phyloP scores from a whole-genome alignment of 1,140 invertebrate genomes.

The Solenopsis invicta region DNA sequence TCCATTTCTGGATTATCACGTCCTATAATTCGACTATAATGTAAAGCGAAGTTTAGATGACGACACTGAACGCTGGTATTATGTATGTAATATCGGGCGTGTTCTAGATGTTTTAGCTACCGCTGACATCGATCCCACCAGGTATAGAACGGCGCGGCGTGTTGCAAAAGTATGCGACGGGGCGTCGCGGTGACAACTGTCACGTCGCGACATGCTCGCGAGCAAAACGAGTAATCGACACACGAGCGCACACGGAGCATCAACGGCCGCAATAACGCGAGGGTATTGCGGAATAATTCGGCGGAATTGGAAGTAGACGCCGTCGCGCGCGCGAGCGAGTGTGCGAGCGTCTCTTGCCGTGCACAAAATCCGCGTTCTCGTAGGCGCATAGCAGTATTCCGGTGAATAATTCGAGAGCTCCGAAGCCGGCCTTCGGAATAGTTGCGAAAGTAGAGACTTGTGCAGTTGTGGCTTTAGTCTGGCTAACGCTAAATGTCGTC shows the following conservation, averaged over 20 bases:
- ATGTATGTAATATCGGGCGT: conserved; percentile 13
- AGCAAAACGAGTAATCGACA: not conserved
- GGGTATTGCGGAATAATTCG: not conserved
- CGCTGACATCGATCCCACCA: conserved; percentile 33
- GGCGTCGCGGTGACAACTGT: not conserved
- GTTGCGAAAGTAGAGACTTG: conserved; percentile 27
- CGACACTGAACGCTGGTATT: not conserved
- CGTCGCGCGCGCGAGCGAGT: not conserved
- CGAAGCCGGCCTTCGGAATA: conserved; percentile 44
- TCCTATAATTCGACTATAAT: not conserved
- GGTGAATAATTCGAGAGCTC: conserved; percentile 49
- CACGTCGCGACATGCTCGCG: conserved; percentile 1
- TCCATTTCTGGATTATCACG: not conserved
- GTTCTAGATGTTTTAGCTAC: conserved; percentile 52
- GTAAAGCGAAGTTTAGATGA: conserved; percentile 3
- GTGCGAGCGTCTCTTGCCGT: not conserved
- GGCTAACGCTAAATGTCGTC: conserved; percentile 42
- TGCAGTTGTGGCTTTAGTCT: not conserved
- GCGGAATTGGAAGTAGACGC: not conserved
- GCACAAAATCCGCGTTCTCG: not conserved
- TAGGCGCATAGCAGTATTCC: not conserved
- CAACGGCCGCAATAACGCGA: not conserved
- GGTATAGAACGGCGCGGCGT: not conserved
- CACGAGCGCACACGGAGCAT: not conserved
- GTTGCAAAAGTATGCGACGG: conserved; percentile 36